A percentile compares a stretch with the other conserved stretches of the same genome.
Conservation (phyloP, 2,113 vertebrate genomes). For the Salvelinus fontinalis region DNA sequence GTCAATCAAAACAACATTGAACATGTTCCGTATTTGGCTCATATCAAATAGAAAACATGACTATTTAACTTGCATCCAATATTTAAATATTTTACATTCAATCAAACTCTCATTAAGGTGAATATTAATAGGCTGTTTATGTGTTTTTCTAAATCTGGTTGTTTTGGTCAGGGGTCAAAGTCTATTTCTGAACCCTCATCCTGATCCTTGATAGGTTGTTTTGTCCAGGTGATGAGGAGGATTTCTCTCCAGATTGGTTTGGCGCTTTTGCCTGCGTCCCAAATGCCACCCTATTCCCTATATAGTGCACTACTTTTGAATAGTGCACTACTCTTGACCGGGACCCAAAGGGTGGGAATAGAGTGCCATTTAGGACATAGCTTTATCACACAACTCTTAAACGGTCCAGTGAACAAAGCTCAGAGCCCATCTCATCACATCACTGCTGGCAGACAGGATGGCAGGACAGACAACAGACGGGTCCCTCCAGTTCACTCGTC, state of each 20-base stretch:
- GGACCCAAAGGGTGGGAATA: no score
- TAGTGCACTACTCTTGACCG: no score
- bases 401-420: neutral
- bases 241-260: neutral
- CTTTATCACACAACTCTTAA: neutral
- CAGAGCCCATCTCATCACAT: neutral
- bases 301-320: neutral
- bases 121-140: neutral
- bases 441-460: neutral
- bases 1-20: no score
- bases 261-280: no score
- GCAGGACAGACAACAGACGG: neutral
- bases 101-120: no score
- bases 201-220: conserved; percentile 11
- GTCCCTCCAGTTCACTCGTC: neutral
- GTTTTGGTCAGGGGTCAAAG: neutral
- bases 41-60: no score
- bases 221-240: conserved; percentile 9
- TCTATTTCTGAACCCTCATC: neutral
- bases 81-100: no score
- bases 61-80: no score
- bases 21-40: no score
- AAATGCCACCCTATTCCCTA: neutral
- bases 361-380: neutral
- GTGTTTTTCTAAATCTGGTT: neutral